Conservation (phyloP, 2,797 vertebrate species). For the Mionectes olivaceus region DNA sequence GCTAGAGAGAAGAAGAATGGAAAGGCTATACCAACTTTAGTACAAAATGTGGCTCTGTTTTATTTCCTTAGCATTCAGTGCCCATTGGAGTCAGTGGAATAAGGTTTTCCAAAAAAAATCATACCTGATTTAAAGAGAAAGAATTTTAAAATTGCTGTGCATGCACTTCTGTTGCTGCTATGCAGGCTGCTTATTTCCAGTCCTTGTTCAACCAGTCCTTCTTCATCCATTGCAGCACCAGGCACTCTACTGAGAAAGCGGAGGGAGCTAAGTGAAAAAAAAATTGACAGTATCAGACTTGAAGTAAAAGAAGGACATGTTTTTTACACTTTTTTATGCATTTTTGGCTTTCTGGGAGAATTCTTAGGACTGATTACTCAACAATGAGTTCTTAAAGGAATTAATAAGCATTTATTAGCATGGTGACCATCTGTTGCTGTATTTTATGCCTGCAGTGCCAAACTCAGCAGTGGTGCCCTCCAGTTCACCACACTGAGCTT, state of each 20-base stretch:
- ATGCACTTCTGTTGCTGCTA: neutral
- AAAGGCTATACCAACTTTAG: neutral
- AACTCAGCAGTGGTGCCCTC: accelerated
- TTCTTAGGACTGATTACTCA: neutral
- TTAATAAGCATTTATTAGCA: neutral
- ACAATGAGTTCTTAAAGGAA: neutral
- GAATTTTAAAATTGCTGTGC: neutral
- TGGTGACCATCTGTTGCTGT: neutral
- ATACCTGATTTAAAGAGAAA: neutral
- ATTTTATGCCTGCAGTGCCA: neutral
- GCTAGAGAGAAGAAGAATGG: neutral
- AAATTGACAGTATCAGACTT: accelerated
- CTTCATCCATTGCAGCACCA: neutral
- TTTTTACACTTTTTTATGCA: neutral
- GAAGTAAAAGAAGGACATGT: neutral
- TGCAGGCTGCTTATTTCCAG: neutral
- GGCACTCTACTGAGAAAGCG: neutral
- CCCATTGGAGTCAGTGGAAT: neutral
- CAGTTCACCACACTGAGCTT: accelerated
- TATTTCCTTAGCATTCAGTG: neutral
- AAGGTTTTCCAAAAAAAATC: neutral
- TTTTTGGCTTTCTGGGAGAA: neutral
- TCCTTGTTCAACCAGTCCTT: neutral
- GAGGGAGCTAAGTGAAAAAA: neutral
- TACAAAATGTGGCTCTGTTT: neutral